Conservation (phyloP, 2,888 invertebrate species). For the Chymomyza fuscimana region DNA sequence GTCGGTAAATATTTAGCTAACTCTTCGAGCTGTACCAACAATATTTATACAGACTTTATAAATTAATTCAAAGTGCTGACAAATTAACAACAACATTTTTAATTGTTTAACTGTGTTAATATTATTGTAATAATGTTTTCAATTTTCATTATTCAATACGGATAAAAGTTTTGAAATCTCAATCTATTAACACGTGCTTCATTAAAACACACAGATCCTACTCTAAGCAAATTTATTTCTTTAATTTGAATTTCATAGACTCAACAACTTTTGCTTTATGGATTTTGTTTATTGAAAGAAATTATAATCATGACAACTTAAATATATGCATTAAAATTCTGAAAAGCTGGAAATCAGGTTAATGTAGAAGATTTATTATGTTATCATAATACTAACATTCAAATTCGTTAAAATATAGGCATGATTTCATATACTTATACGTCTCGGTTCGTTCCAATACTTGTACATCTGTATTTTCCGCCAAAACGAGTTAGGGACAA, state of each 20-base stretch:
- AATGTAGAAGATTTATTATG: conserved; percentile 49
- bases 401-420: conserved; percentile 35
- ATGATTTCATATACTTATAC: conserved; percentile 7
- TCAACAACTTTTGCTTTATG: no score
- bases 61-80: background rate
- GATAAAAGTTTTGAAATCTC: no score
- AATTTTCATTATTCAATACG: background rate
- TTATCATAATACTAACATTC: conserved; percentile 29
- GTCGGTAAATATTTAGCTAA: background rate
- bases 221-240: no score
- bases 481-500: no score
- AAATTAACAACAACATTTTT: background rate
- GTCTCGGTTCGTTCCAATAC: background rate
- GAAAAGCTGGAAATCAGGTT: conserved; percentile 29
- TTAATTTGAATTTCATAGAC: no score
- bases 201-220: no score
- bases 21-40: background rate
- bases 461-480: no score
- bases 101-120: background rate
- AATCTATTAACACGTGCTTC: no score
- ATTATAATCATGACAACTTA: background rate
- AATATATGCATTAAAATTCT: background rate
- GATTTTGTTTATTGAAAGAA: no score
- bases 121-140: background rate
- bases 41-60: no score